A percentile compares a stretch with the other conserved stretches of the same genome.
Conservation (phyloP, 2,888 invertebrate species). For the Xanthostigma xanthostigma region DNA sequence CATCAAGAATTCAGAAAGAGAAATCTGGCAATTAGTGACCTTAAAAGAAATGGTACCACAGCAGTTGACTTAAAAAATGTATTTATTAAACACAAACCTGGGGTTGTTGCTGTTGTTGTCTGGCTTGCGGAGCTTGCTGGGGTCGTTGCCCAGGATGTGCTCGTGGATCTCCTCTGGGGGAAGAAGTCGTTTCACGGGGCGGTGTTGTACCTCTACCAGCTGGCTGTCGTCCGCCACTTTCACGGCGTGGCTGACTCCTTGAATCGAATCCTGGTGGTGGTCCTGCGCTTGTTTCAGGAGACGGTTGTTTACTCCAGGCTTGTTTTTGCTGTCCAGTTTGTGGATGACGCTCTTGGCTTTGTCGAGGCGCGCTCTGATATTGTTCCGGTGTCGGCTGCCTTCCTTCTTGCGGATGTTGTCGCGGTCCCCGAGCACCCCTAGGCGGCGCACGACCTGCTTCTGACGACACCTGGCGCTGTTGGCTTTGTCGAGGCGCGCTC, state of each 20-base stretch:
- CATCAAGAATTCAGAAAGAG: too few species aligned
- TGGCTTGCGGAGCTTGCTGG: neutral
- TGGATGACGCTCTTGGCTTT: neutral
- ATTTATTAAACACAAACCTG: neutral
- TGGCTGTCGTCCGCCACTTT: neutral
- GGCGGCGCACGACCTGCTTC: too few species aligned
- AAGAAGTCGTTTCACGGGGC: neutral
- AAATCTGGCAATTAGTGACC: neutral
- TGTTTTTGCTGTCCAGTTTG: slow-evolving; percentile 6
- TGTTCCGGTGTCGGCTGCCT: neutral
- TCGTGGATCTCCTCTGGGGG: neutral
- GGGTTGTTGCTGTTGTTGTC: neutral
- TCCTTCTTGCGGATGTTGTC: neutral
- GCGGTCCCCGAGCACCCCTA: neutral
- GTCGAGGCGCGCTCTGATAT: neutral
- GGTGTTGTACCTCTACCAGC: slow-evolving; percentile 11
- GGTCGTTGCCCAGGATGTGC: neutral
- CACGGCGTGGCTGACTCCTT: neutral
- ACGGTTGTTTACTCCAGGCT: neutral
- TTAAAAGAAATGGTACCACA: neutral
- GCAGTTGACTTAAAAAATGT: neutral
- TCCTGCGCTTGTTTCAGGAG: neutral
- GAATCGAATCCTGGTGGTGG: neutral
- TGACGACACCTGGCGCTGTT: neutral
- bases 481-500: neutral